phyloP scores from a whole-genome alignment of 1,140 invertebrate species.

The Heliconius melpomene region DNA sequence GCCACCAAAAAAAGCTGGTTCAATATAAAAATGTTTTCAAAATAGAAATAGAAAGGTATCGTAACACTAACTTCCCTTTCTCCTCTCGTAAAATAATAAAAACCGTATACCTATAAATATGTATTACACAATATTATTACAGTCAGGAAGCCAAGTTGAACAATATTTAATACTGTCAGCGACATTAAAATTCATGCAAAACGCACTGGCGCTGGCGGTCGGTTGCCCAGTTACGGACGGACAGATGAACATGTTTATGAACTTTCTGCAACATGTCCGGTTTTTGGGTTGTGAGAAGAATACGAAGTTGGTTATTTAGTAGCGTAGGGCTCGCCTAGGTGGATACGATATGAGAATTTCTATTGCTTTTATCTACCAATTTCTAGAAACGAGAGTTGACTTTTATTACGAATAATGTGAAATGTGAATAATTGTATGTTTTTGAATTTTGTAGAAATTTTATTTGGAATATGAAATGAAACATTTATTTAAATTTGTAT shows the following conservation, averaged over 20 bases:
- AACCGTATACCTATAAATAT: background rate
- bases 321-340: background rate
- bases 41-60: too few species aligned
- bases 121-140: conserved; percentile 18
- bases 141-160: conserved; percentile 17
- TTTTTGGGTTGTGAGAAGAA: conserved; percentile 35
- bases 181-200: conserved; percentile 43
- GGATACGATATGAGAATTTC: background rate
- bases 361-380: conserved; percentile 1
- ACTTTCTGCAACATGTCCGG: conserved; percentile 33
- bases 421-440: background rate
- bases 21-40: too few species aligned
- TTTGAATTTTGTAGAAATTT: background rate
- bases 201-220: conserved; percentile 22
- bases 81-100: too few species aligned
- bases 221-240: conserved; percentile 31
- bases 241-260: conserved; percentile 48
- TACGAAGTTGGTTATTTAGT: conserved; percentile 29
- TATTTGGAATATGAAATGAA: too few species aligned
- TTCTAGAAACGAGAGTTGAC: conserved; percentile 10
- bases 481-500: too few species aligned
- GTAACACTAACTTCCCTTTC: too few species aligned
- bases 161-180: conserved; percentile 26
- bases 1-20: too few species aligned
- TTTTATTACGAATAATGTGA: background rate